Conservation (phyloP, 2,888 invertebrate genomes). For the Drosophila prolongata region DNA sequence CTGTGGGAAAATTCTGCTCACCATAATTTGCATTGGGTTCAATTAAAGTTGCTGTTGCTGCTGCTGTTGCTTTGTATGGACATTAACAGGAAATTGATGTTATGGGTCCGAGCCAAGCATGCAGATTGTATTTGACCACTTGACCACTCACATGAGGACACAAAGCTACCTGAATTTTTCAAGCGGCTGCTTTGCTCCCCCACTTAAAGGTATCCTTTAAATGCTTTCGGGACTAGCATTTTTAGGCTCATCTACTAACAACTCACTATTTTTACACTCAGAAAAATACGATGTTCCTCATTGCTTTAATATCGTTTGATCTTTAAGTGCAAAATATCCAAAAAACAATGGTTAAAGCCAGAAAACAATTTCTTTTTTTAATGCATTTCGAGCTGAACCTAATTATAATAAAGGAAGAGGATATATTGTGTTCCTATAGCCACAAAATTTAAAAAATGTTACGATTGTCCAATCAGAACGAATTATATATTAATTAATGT, state of each 20-base stretch:
- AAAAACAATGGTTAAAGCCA: too few species aligned
- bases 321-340: too few species aligned
- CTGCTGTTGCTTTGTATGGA: constrained; percentile 46
- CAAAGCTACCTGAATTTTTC: constrained; percentile 11
- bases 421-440: too few species aligned
- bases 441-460: too few species aligned
- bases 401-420: too few species aligned
- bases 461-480: too few species aligned
- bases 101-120: constrained; percentile 11
- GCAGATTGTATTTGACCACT: constrained; percentile 6
- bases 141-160: constrained; percentile 22
- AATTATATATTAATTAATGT: too few species aligned
- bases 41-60: constrained; percentile 55
- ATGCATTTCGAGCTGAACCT: too few species aligned
- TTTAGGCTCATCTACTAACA: neutral
- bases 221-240: neutral
- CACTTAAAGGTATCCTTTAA: neutral
- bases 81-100: constrained; percentile 55
- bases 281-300: too few species aligned
- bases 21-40: constrained; percentile 71
- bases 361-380: too few species aligned
- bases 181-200: neutral
- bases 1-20: constrained; percentile 71
- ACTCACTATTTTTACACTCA: too few species aligned
- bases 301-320: too few species aligned